These are phyloP conservation scores for Pagetopsis macropterus DNA, from an alignment of 2,797 vertebrate genomes.

Conservation along the genomic window DNA sequence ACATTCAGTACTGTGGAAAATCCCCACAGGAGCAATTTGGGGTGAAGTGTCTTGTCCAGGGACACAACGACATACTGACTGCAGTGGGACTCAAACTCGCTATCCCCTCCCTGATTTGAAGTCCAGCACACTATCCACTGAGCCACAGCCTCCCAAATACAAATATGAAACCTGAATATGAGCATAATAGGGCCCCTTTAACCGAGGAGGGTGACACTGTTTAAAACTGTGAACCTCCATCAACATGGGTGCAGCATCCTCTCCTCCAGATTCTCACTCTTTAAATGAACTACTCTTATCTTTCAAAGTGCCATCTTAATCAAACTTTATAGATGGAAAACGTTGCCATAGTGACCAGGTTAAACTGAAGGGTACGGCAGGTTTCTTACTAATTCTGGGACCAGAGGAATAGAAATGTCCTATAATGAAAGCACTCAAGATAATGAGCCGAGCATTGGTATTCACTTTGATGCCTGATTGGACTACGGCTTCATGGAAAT, in stretches of 20 bases:
- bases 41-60: too few species aligned
- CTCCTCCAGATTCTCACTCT: constrained; percentile 25
- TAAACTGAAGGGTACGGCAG: constrained; percentile 50
- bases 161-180: too few species aligned
- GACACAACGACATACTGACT: too few species aligned
- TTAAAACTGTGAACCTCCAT: constrained; percentile 27
- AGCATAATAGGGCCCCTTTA: too few species aligned
- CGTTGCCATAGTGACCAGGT: constrained; percentile 71
- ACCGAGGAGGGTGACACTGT: constrained; percentile 1
- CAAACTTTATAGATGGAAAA: constrained; percentile 43
- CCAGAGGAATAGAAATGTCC: constrained; percentile 60
- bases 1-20: too few species aligned
- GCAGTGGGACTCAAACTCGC: too few species aligned
- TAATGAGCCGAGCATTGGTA: constrained; percentile 57
- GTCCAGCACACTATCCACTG: too few species aligned
- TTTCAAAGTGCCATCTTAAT: constrained; percentile 45
- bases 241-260: constrained; percentile 31
- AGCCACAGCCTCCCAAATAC: too few species aligned
- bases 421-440: constrained; percentile 72
- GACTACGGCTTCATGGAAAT: constrained; percentile 42
- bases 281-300: constrained; percentile 33
- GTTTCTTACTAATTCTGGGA: constrained; percentile 41
- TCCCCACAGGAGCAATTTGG: too few species aligned
- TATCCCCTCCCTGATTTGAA: too few species aligned
- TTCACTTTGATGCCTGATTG: constrained; percentile 64